Evolutionary conservation across 1,140 invertebrate genomes (phyloP).

Genomic region (Trichogramma pretiosum): DNA sequence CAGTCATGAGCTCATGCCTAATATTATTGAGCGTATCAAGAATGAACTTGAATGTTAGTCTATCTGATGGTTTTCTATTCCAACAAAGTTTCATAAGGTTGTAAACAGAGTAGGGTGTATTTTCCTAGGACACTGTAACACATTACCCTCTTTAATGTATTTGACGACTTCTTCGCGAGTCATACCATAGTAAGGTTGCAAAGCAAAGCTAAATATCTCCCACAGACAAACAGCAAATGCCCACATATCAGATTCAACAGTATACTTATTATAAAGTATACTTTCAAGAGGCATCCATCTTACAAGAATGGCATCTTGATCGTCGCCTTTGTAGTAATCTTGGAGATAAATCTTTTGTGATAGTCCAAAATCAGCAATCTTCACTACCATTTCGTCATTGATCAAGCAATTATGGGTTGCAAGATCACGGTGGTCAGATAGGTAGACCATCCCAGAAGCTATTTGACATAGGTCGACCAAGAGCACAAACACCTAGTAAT

Average conservation of each 20-base stretch:
- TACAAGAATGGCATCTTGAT: constrained; percentile 87
- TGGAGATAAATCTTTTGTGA: constrained; percentile 88
- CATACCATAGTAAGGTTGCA: constrained; percentile 91
- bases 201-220: constrained; percentile 90
- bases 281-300: constrained; percentile 94
- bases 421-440: constrained; percentile 89
- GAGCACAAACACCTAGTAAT: constrained; percentile 80
- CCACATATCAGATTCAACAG: constrained; percentile 88
- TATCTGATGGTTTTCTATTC: constrained; percentile 71
- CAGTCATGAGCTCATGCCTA: constrained; percentile 48
- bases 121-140: constrained; percentile 79
- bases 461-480: constrained; percentile 87
- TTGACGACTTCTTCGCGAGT: constrained; percentile 91
- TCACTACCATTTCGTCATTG: constrained; percentile 86
- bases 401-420: constrained; percentile 94
- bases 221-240: constrained; percentile 89
- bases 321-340: constrained; percentile 87
- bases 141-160: constrained; percentile 84
- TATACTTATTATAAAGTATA: constrained; percentile 89
- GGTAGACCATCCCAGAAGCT: constrained; percentile 88
- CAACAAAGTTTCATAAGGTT: constrained; percentile 90
- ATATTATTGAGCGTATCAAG: constrained; percentile 60
- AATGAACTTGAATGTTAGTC: constrained; percentile 75
- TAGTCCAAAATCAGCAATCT: constrained; percentile 93
- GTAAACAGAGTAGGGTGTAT: constrained; percentile 83